Evolutionary conservation across 53 echinoderm and acorn worm species (phyloP).

Genomic region (Holothuria leucospilota): DNA sequence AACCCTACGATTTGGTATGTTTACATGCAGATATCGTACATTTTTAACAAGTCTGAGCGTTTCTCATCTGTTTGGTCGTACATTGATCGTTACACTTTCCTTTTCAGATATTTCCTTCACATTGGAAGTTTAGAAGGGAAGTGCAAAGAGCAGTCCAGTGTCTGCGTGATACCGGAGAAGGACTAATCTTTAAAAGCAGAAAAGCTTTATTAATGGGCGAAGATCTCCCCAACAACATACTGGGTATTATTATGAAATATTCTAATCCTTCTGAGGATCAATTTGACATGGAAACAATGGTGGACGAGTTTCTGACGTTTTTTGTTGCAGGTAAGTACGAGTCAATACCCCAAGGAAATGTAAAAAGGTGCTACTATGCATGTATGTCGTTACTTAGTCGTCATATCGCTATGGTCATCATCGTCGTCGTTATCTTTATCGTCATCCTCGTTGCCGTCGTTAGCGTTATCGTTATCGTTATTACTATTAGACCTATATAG

Average conservation of each 20-base stretch:
- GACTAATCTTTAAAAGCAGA: neutral
- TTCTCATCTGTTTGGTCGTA: too few relatives aligned
- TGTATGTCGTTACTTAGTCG: too few relatives aligned
- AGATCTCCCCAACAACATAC: constrained; percentile 55
- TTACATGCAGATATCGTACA: neutral
- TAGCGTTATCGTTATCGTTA: too few relatives aligned
- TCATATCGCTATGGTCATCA: too few relatives aligned
- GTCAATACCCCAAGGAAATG: too few relatives aligned
- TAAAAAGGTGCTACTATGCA: too few relatives aligned
- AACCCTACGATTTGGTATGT: neutral
- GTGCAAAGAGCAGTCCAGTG: constrained; percentile 6
- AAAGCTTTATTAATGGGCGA: neutral
- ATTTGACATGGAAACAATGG: constrained; percentile 64
- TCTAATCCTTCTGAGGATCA: constrained; percentile 5
- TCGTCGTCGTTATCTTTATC: too few relatives aligned
- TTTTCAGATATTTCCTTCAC: constrained; percentile 1
- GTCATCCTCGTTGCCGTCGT: too few relatives aligned
- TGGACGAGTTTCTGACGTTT: constrained; percentile 70
- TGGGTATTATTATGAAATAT: constrained; percentile 27
- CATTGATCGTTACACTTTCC: neutral
- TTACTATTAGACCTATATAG: too few relatives aligned
- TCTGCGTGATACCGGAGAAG: constrained; percentile 1
- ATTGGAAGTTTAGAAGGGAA: constrained; percentile 23
- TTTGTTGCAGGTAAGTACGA: constrained; percentile 60
- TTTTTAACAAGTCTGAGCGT: too few relatives aligned